Percentiles rank a stretch among this genome's conserved stretches.
These are phyloP conservation scores for Heterocephalus glaber DNA, from an alignment of 2,113 vertebrate species.

Conservation along the genomic window DNA sequence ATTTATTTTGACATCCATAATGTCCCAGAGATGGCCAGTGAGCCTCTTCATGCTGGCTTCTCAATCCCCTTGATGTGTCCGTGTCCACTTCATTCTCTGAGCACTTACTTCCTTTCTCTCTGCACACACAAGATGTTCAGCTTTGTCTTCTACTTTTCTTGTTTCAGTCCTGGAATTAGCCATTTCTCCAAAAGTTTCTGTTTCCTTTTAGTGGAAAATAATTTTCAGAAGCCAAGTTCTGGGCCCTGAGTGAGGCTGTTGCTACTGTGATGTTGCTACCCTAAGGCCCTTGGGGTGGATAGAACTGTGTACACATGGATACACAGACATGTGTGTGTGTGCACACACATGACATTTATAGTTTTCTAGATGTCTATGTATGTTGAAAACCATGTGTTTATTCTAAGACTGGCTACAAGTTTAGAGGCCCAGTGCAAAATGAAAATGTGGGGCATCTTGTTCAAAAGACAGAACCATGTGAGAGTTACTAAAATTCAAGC, in stretches of 20 bases:
- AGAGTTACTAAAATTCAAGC: neutral
- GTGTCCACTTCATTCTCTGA: neutral
- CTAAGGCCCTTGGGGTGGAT: neutral
- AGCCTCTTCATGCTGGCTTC: neutral
- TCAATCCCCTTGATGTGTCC: neutral
- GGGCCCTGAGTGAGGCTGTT: neutral
- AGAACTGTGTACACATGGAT: neutral
- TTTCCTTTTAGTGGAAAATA: neutral
- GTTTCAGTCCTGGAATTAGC: neutral
- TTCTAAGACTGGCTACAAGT: neutral
- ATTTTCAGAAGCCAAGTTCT: neutral
- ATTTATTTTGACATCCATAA: neutral
- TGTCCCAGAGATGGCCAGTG: neutral
- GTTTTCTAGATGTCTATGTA: neutral
- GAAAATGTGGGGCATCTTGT: neutral
- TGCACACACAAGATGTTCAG: fast-evolving
- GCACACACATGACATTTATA: neutral
- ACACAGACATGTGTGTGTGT: neutral
- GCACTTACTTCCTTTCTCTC: neutral
- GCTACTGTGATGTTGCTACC: neutral
- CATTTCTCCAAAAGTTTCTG: neutral
- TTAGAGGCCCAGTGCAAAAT: neutral
- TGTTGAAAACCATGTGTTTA: neutral
- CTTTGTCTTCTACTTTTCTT: neutral
- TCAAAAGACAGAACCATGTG: neutral